Conservation (phyloP, 2,113 vertebrate genomes). For the Xiphophorus maculatus region DNA sequence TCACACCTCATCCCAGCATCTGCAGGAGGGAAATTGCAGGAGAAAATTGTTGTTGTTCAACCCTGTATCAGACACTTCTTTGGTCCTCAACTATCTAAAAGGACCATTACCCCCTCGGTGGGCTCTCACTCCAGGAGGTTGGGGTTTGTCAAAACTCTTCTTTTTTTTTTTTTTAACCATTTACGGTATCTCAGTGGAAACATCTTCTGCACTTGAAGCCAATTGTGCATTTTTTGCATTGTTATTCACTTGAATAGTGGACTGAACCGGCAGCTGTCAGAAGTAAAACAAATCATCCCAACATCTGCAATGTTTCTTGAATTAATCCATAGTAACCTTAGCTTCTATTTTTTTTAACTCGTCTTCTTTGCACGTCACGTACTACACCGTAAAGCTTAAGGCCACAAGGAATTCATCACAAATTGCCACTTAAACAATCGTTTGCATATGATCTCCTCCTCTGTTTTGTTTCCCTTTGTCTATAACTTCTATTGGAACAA, state of each 20-base stretch:
- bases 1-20: constrained; percentile 69
- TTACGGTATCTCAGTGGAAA: constrained; percentile 34
- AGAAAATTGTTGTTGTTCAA: constrained; percentile 75
- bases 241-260: constrained; percentile 20
- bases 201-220: constrained; percentile 34
- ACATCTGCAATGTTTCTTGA: background rate
- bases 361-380: background rate
- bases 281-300: background rate
- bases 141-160: constrained; percentile 54
- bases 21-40: constrained; percentile 73
- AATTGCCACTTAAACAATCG: background rate
- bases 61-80: constrained; percentile 57
- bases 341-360: background rate
- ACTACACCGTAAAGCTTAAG: background rate
- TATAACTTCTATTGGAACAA: constrained; percentile 36
- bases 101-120: constrained; percentile 71
- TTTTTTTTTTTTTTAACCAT: constrained; percentile 32
- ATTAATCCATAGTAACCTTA: constrained; percentile 6
- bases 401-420: constrained; percentile 10
- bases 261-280: constrained; percentile 1
- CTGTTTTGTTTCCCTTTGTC: constrained; percentile 17
- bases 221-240: constrained; percentile 23
- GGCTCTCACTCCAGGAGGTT: constrained; percentile 54
- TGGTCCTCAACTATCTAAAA: constrained; percentile 66
- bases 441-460: constrained; percentile 3